Evolutionary conservation across 1,140 invertebrate genomes (phyloP), one percentile per base, ranked within the genome.

Genomic region (Zaprionus taronus): DNA sequence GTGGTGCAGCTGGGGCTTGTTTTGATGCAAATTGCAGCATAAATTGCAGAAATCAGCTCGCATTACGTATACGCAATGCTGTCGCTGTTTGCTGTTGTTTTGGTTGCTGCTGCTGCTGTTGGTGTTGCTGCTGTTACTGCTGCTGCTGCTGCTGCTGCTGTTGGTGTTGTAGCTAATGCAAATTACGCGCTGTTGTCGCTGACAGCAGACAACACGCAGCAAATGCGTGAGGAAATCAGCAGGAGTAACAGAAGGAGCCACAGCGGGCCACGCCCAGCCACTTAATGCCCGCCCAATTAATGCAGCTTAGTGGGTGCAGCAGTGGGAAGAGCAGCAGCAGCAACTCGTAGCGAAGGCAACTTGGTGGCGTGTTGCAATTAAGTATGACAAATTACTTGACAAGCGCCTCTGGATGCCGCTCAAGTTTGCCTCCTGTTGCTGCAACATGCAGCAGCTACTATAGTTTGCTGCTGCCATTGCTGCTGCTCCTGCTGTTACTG

Each of bases 301-400:
- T 77, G 70, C 65, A 77, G 78, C 78, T 80, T 80, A 72, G 72
- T 51, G 58, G 51, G 53, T 49, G 56, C 31, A 26, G 4, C 41
- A 51, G 31, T 49, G 36, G 31, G 6, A 62, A 9, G 41, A 56
- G 47, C 44, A 58, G 28, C 34, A 62, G 53, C 66, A 64, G 31
- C 41, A 60, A 28, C 56, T 17, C 28, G 38, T 11, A 22, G 26
- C 53, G 11, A 68, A 64, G 51, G 65, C 75, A 80, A 80, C 75
- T 80, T 78, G 70, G 61, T 80, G 75, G 64, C 75, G 71, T 80
- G 78, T 74, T 80, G 75, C 78, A 80, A 80, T 80, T 80, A 80
- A 80, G 74, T 74, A 80, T 80, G 78, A 77, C 78, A 80, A 80
- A 80, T 80, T 80, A 78, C 75, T 80, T 80, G 78, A 80, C 78